Percentiles rank a stretch among this genome's conserved stretches.
phyloP scores from a whole-genome alignment of 2,888 invertebrate species.

The Rapana venosa region DNA sequence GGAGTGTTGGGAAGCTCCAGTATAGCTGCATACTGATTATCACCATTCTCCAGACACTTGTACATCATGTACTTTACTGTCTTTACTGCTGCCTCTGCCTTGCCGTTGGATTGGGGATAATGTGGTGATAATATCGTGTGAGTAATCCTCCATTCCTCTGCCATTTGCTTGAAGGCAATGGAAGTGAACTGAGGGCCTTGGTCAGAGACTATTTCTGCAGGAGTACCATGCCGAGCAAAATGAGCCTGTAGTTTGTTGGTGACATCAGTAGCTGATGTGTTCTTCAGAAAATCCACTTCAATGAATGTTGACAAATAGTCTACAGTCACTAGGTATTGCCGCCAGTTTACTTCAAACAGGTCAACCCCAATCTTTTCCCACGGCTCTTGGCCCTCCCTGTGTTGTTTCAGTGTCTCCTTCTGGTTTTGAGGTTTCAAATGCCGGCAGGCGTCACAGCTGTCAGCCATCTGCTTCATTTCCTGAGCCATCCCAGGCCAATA shows the following conservation, averaged over 20 bases:
- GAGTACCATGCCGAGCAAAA: constrained; percentile 11
- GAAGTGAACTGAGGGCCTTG: constrained; percentile 48
- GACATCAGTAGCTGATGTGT: not conserved
- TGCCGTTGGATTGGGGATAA: not conserved
- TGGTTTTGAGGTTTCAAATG: not conserved
- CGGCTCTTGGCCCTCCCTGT: constrained; percentile 33
- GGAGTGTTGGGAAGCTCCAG: not conserved
- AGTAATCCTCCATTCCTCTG: constrained; percentile 47
- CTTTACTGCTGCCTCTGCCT: not conserved
- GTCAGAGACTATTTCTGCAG: constrained; percentile 25
- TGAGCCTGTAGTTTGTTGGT: not conserved
- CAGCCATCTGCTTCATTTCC: constrained; percentile 32
- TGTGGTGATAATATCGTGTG: constrained; percentile 34
- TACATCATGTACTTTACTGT: not conserved
- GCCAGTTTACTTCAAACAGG: constrained; percentile 38
- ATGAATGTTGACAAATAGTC: constrained; percentile 32
- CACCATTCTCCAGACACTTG: not conserved
- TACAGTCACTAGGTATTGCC: constrained; percentile 17
- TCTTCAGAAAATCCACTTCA: constrained; percentile 25
- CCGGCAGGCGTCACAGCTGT: no score
- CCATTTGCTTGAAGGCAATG: constrained; percentile 38
- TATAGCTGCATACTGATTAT: not conserved
- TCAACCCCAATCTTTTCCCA: constrained; percentile 40
- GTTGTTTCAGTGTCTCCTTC: constrained; percentile 28
- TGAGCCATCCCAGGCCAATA: constrained; percentile 45